Evolutionary conservation across 1,140 invertebrate genomes (phyloP), one percentile per base, ranked within the genome.

Genomic region (Polyergus mexicanus): DNA sequence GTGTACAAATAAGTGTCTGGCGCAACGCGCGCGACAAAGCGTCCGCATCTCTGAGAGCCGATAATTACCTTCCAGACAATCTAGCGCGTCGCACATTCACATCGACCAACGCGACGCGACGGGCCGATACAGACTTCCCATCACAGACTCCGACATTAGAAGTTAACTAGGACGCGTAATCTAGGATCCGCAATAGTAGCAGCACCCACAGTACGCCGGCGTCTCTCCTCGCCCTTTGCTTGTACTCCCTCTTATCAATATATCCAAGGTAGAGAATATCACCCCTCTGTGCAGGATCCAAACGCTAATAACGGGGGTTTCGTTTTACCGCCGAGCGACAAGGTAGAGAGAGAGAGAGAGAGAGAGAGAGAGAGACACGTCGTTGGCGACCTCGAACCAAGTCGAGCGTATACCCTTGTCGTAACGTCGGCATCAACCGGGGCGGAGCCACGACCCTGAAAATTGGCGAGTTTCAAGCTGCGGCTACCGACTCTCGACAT

Each of bases 391-490:
- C 32, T 68, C 32, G 51, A 32, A 3, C 32, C 28, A 54, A 11
- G 22, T 19, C 11, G 62, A 32, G 62, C 25, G 75, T 19, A 47
- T 68, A 41, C 54, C 44, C 28, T 38, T 28, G 35, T 75, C 54
- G 62, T 65, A 13, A 10, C 25, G 8, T 35, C n/a, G 58, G 41
- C 11, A n/a, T 32, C 16, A n/a, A 16, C 13, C 13, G 16, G 60
- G 74, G 58, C 74, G 60, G 76, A 77, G 66, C 11, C 69, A 72
- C 86, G 89, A 90, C 86, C 89, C 66, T 90, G 89, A 90, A 90
- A 90, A 90, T 89, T 77, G 76, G 22, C 58, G 75, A 74, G 62
- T 90, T 90, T 86, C 83, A 81, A 38, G 71, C 2, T 22, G 54
- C 56, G 80, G 75, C 71, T 89, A 84, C 76, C 81, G 81, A 85